Base-by-base conservation (phyloP, 2,888 invertebrate species). In the Taphrorychus bicolor region DNA sequence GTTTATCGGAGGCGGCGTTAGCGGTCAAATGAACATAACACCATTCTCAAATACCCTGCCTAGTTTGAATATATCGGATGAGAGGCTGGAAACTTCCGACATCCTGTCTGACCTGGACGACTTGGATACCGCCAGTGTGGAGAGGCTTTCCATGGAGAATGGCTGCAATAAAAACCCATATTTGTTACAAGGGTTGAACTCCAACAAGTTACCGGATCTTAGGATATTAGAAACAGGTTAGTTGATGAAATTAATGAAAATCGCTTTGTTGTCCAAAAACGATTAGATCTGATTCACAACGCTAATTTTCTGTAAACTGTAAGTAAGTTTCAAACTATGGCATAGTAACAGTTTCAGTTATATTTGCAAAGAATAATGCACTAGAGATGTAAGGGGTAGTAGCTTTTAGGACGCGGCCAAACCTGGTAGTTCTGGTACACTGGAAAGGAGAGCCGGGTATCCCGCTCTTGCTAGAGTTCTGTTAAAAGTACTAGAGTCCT, bases 141-240 rank as follows among this genome's bases (percentile, higher is more conserved):
- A 40, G 7, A 45, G 54, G 48, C 41, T 64, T 40, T 24, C 63
- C 17, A 9, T 58, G 19, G 45, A 24, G n/a, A 59, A 65, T 41
- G 40, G 40, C n/a, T 40, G 48, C 32, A 66, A 60, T 51, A 49
- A 59, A 42, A 66, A 62, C 62, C 60, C 64, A 24, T 69, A 65
- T 64, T 65, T 69, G 64, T 59, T 69, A 51, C 62, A 65, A 32
- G 69, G 64, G 42, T 69, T 69, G 23, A 56, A 57, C 53, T 64
- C 69, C 4, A 64, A 69, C 53, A 69, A 64, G 40, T 59, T 69
- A 42, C 64, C 69, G 9, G 69, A 65, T 24, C 24, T 69, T 11
- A 59, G 52, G 17, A 64, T 64, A 22, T 52, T 60, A 16, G 64
- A 69, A 9, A 64, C 64, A 32, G 63, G 57, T 59, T n/a, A 41